phyloP scores from a whole-genome alignment of 2,888 invertebrate species.

The Brachypalpus laphriformis region DNA sequence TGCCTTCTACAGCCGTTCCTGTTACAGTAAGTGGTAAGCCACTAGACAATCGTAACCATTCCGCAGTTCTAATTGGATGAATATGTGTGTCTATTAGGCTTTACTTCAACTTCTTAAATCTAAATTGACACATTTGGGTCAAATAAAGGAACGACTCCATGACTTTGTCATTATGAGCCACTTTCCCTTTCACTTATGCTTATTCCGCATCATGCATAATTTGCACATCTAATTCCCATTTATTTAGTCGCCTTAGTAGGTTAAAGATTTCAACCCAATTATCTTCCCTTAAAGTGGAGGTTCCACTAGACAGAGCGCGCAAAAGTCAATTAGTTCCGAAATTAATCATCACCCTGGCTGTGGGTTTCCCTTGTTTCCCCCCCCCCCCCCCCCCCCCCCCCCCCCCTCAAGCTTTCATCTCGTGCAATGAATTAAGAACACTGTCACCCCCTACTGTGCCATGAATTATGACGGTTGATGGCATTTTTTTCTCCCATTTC shows the following conservation, averaged over 20 bases:
- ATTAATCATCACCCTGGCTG: constrained; percentile 41
- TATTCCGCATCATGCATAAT: constrained; percentile 46
- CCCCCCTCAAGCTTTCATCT: neutral
- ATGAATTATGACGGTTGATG: constrained; percentile 45
- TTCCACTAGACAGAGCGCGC: constrained; percentile 12
- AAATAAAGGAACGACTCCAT: constrained; percentile 4
- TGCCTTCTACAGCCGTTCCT: no score
- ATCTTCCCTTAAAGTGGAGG: constrained; percentile 11
- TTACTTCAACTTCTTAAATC: constrained; percentile 16
- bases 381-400: no score
- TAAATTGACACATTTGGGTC: constrained; percentile 43
- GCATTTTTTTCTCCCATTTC: constrained; percentile 10
- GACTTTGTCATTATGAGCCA: constrained; percentile 1
- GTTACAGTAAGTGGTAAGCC: neutral
- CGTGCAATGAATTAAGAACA: constrained; percentile 22
- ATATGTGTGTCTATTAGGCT: constrained; percentile 10
- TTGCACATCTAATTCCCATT: constrained; percentile 51
- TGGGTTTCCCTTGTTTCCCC: neutral
- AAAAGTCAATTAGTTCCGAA: constrained; percentile 60
- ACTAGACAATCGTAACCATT: neutral
- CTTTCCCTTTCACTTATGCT: constrained; percentile 39
- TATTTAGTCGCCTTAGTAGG: constrained; percentile 43
- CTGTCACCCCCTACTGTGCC: constrained; percentile 17
- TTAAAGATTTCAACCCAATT: constrained; percentile 61
- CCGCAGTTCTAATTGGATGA: constrained; percentile 21